Conservation (phyloP, 2,113 vertebrate genomes). For the Scomber colias region DNA sequence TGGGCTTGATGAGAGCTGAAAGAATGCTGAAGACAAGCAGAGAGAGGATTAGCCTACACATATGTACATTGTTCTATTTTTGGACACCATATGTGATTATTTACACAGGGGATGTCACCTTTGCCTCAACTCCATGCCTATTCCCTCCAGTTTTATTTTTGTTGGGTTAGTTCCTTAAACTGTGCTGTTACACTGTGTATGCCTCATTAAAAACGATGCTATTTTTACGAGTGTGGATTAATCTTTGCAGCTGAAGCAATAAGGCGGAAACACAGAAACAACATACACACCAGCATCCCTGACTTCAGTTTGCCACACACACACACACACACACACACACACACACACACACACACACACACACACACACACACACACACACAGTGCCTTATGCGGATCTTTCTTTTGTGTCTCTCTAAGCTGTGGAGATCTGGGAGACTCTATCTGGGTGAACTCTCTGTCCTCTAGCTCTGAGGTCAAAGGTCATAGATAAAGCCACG, state of each 20-base stretch:
- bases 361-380: background rate
- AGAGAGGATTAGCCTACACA: conserved; percentile 5
- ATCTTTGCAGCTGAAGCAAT: conserved; percentile 17
- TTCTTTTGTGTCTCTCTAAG: conserved; percentile 32
- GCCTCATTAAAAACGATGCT: background rate
- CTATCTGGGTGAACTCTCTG: conserved; percentile 30
- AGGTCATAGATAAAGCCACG: conserved; percentile 49
- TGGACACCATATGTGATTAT: background rate
- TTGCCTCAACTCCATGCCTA: background rate
- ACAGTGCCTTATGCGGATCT: background rate
- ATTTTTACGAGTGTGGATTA: background rate
- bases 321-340: background rate
- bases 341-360: background rate
- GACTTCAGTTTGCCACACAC: background rate
- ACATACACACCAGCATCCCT: background rate
- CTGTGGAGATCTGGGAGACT: conserved; percentile 20
- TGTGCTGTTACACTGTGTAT: background rate
- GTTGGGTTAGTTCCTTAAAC: conserved; percentile 1
- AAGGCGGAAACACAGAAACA: conserved; percentile 2
- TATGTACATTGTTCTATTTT: background rate
- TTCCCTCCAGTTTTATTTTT: background rate
- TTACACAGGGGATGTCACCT: background rate
- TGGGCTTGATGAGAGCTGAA: too few relatives aligned
- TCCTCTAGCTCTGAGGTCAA: conserved; percentile 41
- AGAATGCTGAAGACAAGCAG: background rate